These are phyloP conservation scores for Montipora sp. DNA, from an alignment of 64 coral and sea anemone species.

Conservation along the genomic window DNA sequence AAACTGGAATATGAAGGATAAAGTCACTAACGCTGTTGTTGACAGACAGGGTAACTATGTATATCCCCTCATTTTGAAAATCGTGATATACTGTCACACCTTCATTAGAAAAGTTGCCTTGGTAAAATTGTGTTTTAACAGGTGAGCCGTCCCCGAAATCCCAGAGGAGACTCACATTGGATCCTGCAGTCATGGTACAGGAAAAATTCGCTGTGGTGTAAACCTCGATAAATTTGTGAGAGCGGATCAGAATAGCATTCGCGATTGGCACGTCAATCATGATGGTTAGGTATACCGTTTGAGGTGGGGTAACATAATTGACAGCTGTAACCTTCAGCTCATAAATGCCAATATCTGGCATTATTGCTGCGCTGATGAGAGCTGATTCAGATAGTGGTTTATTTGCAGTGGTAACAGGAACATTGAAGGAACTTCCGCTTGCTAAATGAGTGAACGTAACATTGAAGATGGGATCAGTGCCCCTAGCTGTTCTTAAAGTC, in stretches of 20 bases:
- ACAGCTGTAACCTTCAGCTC: conserved; percentile 72
- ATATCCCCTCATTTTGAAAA: conserved; percentile 40
- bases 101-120: conserved; percentile 54
- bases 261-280: conserved; percentile 69
- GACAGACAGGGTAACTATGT: conserved; percentile 19
- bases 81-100: conserved; percentile 57
- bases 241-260: not conserved
- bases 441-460: conserved; percentile 61
- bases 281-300: conserved; percentile 27
- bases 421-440: not conserved
- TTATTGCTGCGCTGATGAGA: conserved; percentile 35
- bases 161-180: conserved; percentile 81
- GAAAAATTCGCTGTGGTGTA: conserved; percentile 53
- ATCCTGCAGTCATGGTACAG: conserved; percentile 47
- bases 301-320: conserved; percentile 80
- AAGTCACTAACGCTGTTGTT: conserved; percentile 83
- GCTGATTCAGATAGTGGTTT: conserved; percentile 34
- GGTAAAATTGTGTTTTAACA: not conserved
- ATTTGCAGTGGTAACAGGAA: not conserved
- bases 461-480: conserved; percentile 82
- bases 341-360: conserved; percentile 71
- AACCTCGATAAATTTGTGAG: conserved; percentile 21
- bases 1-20: conserved; percentile 8
- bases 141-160: conserved; percentile 60
- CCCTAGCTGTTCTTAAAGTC: conserved; percentile 23